Evolutionary conservation across 2,113 vertebrate genomes (phyloP).

Genomic region (Electrona antarctica): DNA sequence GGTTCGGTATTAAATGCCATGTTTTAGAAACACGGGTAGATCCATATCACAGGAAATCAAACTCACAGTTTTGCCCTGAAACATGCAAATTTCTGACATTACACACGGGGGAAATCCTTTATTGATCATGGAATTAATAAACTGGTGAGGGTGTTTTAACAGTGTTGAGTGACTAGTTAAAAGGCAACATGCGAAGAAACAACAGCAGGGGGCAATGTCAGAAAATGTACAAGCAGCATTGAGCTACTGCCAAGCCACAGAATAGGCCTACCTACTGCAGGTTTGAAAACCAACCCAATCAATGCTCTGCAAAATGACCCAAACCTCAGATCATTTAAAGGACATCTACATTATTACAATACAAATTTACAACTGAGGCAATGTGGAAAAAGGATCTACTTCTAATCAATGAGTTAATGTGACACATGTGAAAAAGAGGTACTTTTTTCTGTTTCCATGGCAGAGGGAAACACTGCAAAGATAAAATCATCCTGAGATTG

Average conservation of each 20-base stretch:
- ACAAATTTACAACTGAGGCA: conserved; percentile 31
- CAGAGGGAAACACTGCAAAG: conserved; percentile 75
- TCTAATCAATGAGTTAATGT: conserved; percentile 38
- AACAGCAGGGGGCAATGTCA: conserved; percentile 60
- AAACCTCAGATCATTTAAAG: conserved; percentile 35
- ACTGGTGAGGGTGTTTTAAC: not conserved
- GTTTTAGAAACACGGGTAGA: conserved; percentile 35
- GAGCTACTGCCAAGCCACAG: not conserved
- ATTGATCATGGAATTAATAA: conserved; percentile 17
- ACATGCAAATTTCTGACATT: conserved; percentile 16
- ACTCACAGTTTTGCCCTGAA: conserved; percentile 51
- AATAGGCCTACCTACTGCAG: not conserved
- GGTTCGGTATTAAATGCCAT: conserved; percentile 10
- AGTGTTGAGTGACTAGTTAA: conserved; percentile 11
- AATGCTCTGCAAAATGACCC: conserved; percentile 17
- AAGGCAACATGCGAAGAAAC: conserved; percentile 40
- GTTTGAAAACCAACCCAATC: not conserved
- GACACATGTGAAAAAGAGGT: conserved; percentile 74
- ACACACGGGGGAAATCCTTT: conserved; percentile 1
- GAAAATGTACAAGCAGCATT: conserved; percentile 47
- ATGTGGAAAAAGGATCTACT: conserved; percentile 23
- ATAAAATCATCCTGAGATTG: conserved; percentile 92
- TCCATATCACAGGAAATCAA: conserved; percentile 40
- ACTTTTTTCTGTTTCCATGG: conserved; percentile 76
- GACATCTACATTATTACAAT: conserved; percentile 20